Conservation (phyloP, 2,888 invertebrate genomes). For the Harmothoe impar region DNA sequence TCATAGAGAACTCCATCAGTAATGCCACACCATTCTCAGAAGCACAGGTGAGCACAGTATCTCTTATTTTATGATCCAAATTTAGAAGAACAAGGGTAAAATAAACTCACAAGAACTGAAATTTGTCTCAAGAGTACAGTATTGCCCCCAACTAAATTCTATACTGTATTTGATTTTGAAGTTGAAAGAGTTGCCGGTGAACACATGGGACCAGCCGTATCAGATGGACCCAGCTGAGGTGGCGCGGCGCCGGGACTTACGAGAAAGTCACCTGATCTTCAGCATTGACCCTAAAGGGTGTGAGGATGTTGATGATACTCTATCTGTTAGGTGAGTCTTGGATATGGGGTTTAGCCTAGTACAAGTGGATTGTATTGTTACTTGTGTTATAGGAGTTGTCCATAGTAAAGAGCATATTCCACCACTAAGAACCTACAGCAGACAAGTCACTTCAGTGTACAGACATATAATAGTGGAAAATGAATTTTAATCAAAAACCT, state of each 20-base stretch:
- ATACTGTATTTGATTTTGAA: conserved; percentile 64
- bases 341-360: neutral
- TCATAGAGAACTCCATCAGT: conserved; percentile 97
- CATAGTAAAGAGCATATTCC: too few relatives aligned
- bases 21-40: conserved; percentile 90
- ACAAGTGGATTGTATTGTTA: neutral
- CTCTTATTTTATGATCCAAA: too few relatives aligned
- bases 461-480: too few relatives aligned
- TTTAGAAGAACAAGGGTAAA: too few relatives aligned
- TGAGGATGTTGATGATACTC: conserved; percentile 98
- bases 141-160: too few relatives aligned
- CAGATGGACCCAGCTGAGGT: conserved; percentile 88
- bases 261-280: conserved; percentile 91
- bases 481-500: too few relatives aligned
- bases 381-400: too few relatives aligned
- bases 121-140: neutral
- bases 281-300: conserved; percentile 99
- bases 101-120: conserved; percentile 8
- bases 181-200: conserved; percentile 79
- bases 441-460: neutral
- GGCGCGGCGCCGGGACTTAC: conserved; percentile 91
- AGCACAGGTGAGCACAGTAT: conserved; percentile 76
- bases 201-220: conserved; percentile 91
- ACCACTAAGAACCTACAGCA: neutral
- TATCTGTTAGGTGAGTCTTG: conserved; percentile 86